These are phyloP conservation scores for Lepus townsendii DNA, from an alignment of 2,797 vertebrate genomes.

Conservation along the genomic window DNA sequence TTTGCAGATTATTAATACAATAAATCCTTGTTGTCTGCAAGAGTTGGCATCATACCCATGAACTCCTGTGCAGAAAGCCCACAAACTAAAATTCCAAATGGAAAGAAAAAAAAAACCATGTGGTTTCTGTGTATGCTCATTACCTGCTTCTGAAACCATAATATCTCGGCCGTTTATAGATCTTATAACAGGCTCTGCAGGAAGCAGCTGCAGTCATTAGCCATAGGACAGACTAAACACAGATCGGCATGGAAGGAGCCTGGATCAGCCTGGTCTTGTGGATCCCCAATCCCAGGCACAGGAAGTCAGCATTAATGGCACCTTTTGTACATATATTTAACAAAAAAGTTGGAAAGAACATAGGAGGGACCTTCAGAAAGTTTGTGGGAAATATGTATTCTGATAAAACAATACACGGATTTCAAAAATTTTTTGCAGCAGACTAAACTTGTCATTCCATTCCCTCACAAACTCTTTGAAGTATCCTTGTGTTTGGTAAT, in stretches of 20 bases:
- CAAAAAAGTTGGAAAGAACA: too few relatives aligned
- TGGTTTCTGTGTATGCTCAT: conserved; percentile 84
- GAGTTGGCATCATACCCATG: conserved; percentile 82
- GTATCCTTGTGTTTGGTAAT: not conserved
- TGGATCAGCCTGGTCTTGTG: conserved; percentile 15
- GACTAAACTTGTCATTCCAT: too few relatives aligned
- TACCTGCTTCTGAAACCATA: conserved; percentile 84
- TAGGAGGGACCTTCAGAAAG: too few relatives aligned
- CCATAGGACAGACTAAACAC: conserved; percentile 77
- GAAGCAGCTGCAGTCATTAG: conserved; percentile 83
- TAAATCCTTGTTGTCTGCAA: conserved; percentile 86
- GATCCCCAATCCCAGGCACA: conserved; percentile 10
- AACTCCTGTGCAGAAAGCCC: conserved; percentile 83
- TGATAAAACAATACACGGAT: too few relatives aligned
- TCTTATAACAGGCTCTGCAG: conserved; percentile 80
- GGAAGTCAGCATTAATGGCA: not conserved
- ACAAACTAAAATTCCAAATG: conserved; percentile 82
- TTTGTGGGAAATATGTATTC: too few relatives aligned
- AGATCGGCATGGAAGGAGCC: conserved; percentile 65
- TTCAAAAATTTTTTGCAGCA: too few relatives aligned
- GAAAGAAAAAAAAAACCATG: conserved; percentile 78
- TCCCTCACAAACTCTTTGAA: too few relatives aligned
- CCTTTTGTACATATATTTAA: not conserved
- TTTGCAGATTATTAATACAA: conserved; percentile 87
- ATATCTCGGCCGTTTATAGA: conserved; percentile 83